Conservation (phyloP, 2,113 vertebrate species). For the Sitta europaea region DNA sequence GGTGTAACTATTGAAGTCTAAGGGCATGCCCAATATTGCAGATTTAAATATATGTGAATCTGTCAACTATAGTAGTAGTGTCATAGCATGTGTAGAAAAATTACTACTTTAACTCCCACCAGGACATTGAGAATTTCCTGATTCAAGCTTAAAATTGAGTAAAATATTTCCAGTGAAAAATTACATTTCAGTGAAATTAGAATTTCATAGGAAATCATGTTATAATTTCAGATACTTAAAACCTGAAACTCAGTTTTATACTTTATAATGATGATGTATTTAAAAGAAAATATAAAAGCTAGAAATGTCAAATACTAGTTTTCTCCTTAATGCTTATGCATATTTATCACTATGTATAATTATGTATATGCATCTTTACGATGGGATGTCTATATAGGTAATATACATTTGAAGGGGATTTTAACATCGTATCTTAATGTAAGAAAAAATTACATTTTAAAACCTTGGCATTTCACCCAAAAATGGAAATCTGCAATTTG, state of each 20-base stretch:
- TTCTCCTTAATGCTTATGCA: not conserved
- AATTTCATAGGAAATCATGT: not conserved
- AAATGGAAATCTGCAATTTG: not conserved
- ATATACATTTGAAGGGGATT: not conserved
- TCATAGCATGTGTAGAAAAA: not conserved
- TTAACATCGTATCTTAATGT: not conserved
- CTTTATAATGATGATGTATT: not conserved
- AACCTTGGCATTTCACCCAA: not conserved
- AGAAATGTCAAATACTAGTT: not conserved
- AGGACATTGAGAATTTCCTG: not conserved
- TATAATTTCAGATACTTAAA: not conserved
- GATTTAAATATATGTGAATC: not conserved
- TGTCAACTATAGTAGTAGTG: not conserved
- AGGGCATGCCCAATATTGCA: not conserved
- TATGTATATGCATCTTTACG: not conserved
- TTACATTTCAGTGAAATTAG: not conserved
- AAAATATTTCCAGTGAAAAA: not conserved
- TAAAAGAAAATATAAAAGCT: not conserved
- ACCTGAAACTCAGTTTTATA: not conserved
- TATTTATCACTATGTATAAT: fast-evolving
- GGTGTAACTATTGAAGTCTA: not conserved
- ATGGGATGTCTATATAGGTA: not conserved
- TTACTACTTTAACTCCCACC: not conserved
- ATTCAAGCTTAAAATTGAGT: not conserved
- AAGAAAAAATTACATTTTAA: not conserved